phyloP scores from a whole-genome alignment of 2,888 invertebrate genomes.

The Ramazzottius varieornatus region DNA sequence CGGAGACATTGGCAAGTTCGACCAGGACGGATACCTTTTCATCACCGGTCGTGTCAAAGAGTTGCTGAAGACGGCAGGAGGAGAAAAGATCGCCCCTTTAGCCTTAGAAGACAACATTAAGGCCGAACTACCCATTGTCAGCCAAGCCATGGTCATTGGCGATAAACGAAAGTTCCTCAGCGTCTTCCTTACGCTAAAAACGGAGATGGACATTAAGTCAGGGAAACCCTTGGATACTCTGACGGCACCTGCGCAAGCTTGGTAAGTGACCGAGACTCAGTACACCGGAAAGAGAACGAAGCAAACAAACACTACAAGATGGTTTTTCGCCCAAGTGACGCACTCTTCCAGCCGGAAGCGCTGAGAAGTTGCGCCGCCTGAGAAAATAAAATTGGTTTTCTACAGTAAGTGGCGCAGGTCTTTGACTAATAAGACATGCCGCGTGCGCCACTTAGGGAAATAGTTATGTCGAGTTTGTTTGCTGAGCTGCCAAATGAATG shows the following conservation, averaged over 20 bases:
- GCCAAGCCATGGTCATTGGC: conserved; percentile 59
- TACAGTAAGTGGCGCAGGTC: no score
- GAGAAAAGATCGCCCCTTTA: conserved; percentile 68
- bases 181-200: conserved; percentile 56
- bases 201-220: conserved; percentile 42
- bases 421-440: no score
- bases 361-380: no score
- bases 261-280: no score
- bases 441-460: no score
- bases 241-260: conserved; percentile 35
- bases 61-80: conserved; percentile 69
- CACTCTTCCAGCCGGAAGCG: no score
- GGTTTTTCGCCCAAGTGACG: no score
- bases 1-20: conserved; percentile 56
- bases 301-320: no score
- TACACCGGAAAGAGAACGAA: no score
- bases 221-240: conserved; percentile 44
- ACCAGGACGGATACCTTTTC: conserved; percentile 42
- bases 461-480: no score
- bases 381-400: no score
- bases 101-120: conserved; percentile 56
- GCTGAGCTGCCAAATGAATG: no score
- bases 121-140: conserved; percentile 42
- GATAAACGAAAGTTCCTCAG: conserved; percentile 62
- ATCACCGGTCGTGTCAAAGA: conserved; percentile 46